Base-by-base conservation (phyloP, 2,888 invertebrate genomes). In the Pharmacophagus antenor region DNA sequence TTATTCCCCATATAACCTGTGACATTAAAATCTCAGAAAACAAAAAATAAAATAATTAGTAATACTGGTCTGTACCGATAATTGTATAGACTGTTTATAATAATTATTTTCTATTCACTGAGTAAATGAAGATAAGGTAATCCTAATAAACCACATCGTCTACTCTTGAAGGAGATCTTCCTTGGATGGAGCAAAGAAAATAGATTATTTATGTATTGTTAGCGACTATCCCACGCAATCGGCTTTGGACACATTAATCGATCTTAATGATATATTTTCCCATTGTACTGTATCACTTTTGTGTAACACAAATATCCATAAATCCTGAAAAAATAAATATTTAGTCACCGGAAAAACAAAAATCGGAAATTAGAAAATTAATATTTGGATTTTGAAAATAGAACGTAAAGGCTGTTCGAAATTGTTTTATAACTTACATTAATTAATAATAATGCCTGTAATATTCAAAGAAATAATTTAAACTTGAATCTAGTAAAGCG, bases 91-190 rank as follows among this genome's bases (percentile, higher is more conserved):
- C 15, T 37, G 6, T 37, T 37, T 37, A 6, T n/a, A n/a, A n/a
- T 37, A 37, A n/a, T 37, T 37, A 37, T 37, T 37, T 37, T 15
- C n/a, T 37, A n/a, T 37, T n/a, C n/a, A 37, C 37, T n/a, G 37
- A 37, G 37, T n/a, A 37, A 37, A 37, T n/a, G 37, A n/a, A 31
- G 31, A 31, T n/a, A 37, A n/a, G 37, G 15, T 37, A 27, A 37
- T 37, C 37, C 15, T n/a, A 37, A 37, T 37, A 37, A 37, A 37
- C 37, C 15, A 15, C 37, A 37, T n/a, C n/a, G n/a, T 5, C n/a
- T 37, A n/a, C 37, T 37, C 37, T 6, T 37, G 15, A 37, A 37
- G 37, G n/a, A n/a, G 37, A 37, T 37, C 37, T 37, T 37, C 37
- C 5, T 37, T 37, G n/a, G n/a, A 37, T n/a, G 37, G 37, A 37